Conservation (phyloP, 2,888 invertebrate species). For the Clivina fossor region DNA sequence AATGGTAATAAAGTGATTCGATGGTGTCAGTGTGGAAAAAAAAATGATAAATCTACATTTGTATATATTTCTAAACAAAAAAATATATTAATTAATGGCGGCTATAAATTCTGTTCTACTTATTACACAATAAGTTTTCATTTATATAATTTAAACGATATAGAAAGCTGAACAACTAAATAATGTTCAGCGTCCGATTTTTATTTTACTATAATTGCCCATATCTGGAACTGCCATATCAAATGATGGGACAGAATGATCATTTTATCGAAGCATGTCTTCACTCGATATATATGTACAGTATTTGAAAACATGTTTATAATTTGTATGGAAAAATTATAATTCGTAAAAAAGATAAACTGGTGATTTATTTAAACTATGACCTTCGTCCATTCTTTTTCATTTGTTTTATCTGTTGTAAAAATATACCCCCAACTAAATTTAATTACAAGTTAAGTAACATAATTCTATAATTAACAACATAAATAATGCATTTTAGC, state of each 20-base stretch:
- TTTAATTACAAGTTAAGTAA: conserved; percentile 15
- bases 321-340: conserved; percentile 80
- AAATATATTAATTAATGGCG: conserved; percentile 44
- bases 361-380: conserved; percentile 1
- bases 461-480: conserved; percentile 23
- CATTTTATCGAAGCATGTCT: conserved; percentile 46
- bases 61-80: conserved; percentile 50
- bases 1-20: conserved; percentile 36
- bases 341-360: conserved; percentile 45
- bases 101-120: conserved; percentile 47
- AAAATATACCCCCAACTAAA: too few relatives aligned
- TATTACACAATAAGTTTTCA: conserved; percentile 38
- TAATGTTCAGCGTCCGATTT: conserved; percentile 50
- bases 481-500: conserved; percentile 26
- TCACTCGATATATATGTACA: conserved; percentile 61
- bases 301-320: conserved; percentile 81
- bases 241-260: conserved; percentile 46
- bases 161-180: conserved; percentile 46
- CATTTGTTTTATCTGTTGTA: not conserved
- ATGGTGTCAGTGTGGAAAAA: conserved; percentile 51
- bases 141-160: conserved; percentile 36
- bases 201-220: conserved; percentile 50
- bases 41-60: conserved; percentile 44
- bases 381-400: conserved; percentile 1
- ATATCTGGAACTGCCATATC: conserved; percentile 56